Evolutionary conservation across 2,888 invertebrate species (phyloP).

Genomic region (Eilema sororculum): DNA sequence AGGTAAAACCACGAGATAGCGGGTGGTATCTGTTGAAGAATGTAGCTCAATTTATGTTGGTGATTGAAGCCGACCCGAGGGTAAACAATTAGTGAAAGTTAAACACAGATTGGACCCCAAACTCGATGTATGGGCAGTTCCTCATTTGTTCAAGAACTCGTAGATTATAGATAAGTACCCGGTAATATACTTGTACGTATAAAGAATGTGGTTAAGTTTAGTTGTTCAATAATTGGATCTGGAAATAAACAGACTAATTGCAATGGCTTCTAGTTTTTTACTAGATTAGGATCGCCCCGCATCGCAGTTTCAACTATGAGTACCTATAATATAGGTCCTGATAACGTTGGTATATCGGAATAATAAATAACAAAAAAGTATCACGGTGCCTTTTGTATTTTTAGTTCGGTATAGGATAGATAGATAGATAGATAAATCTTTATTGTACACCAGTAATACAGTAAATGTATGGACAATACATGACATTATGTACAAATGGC

Average conservation of each 20-base stretch:
- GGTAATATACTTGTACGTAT: neutral
- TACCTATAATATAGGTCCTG: no score
- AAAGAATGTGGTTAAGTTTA: neutral
- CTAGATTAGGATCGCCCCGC: no score
- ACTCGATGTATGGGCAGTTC: slow-evolving; percentile 65
- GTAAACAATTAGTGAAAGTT: slow-evolving; percentile 81
- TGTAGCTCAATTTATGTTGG: slow-evolving; percentile 54
- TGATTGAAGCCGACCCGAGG: slow-evolving; percentile 63
- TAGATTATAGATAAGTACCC: slow-evolving; percentile 58
- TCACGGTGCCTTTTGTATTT: no score
- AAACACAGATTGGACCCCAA: slow-evolving; percentile 72
- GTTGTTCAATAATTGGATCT: neutral
- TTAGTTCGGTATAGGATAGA: no score
- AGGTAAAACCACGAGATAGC: slow-evolving; percentile 17
- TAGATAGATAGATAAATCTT: no score
- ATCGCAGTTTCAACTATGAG: no score
- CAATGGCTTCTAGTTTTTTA: no score
- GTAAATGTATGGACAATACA: no score
- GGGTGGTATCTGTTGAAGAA: slow-evolving; percentile 17
- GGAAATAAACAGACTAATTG: neutral
- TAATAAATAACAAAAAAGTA: no score
- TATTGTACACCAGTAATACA: no score
- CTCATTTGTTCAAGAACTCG: slow-evolving; percentile 60
- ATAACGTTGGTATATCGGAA: no score
- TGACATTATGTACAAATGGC: no score